Base-by-base conservation (phyloP, 1,140 invertebrate genomes). In the Eufriesea mexicana region DNA sequence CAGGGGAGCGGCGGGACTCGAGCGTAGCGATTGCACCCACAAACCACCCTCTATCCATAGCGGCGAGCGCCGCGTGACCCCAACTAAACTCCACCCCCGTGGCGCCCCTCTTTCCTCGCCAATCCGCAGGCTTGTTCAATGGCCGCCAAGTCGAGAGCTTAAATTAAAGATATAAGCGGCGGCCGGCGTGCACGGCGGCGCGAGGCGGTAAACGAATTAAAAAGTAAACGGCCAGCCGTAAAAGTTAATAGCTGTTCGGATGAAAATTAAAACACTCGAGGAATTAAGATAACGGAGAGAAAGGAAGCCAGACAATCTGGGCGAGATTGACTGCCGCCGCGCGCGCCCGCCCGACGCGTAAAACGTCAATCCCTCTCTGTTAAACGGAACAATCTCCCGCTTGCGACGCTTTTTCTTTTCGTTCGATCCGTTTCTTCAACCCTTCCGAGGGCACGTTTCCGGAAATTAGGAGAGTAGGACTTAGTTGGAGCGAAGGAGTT, bases 191-290 rank as follows among this genome's bases (percentile, higher is more conserved):
- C 73, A 76, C 20, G 25, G 67, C 70, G 80, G 87, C 78, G 86
- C 83, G 89, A 91, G 90, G 86, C 90, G 90, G 89, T 92, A 92
- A 94, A 94, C 93, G 92, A 92, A 94, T 94, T 94, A 94, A 94
- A 94, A 94, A 93, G 91, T 92, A 93, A 93, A 93, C 91, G 91
- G 90, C 91, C 87, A 79, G 89, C 88, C 92, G 91, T 93, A 94
- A 93, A 94, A 94, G 90, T 92, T 94, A 94, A 94, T 93, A 87
- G 92, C 91, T 91, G 90, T 93, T 93, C 89, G 90, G 92, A 93
- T 94, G 93, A 93, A 94, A 94, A 93, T 93, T 94, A 93, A 93
- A 94, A 93, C 91, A 92, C 91, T 91, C 90, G 90, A 86, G 87
- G 88, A 92, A 89, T 91, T 91, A 91, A 92, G 91, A 90, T 89